Evolutionary conservation across 2,113 vertebrate genomes (phyloP).

Genomic region (Perccottus glenii): DNA sequence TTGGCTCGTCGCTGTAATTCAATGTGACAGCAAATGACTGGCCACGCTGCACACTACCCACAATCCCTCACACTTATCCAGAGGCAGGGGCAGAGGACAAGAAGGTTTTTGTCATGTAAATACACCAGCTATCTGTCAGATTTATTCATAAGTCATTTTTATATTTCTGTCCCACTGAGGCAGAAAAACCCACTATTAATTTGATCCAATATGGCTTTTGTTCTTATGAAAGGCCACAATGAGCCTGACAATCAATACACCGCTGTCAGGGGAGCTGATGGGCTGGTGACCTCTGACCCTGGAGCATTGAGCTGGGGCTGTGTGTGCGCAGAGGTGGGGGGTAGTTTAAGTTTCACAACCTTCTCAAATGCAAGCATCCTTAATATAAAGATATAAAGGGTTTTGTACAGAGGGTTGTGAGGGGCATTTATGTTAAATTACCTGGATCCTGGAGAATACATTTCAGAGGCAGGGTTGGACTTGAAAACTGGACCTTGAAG

Average conservation of each 20-base stretch:
- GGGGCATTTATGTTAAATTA: too few relatives aligned
- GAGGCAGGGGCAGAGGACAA: conserved; percentile 1
- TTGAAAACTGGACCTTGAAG: too few relatives aligned
- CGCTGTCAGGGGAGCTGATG: conserved; percentile 41
- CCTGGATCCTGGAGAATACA: too few relatives aligned
- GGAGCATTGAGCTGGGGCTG: conserved; percentile 3
- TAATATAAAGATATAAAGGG: neutral
- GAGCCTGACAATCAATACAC: conserved; percentile 39
- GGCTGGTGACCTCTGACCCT: conserved; percentile 52
- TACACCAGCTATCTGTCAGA: conserved; percentile 36
- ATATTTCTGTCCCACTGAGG: conserved; percentile 42
- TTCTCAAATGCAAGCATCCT: conserved; percentile 41
- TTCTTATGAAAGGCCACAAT: conserved; percentile 31
- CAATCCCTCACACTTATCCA: conserved; percentile 46
- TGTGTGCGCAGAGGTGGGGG: neutral
- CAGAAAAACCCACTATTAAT: conserved; percentile 23
- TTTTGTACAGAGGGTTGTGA: too few relatives aligned
- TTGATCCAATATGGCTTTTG: conserved; percentile 32
- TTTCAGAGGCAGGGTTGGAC: too few relatives aligned
- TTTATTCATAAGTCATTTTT: conserved; percentile 34
- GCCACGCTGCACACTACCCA: conserved; percentile 48
- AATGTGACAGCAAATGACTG: conserved; percentile 79
- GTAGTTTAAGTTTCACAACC: conserved; percentile 52
- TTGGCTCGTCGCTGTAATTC: conserved; percentile 71
- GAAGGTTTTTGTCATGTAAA: conserved; percentile 49